Conservation (phyloP, 64 coral and sea anemone species). For the Actinia equina region DNA sequence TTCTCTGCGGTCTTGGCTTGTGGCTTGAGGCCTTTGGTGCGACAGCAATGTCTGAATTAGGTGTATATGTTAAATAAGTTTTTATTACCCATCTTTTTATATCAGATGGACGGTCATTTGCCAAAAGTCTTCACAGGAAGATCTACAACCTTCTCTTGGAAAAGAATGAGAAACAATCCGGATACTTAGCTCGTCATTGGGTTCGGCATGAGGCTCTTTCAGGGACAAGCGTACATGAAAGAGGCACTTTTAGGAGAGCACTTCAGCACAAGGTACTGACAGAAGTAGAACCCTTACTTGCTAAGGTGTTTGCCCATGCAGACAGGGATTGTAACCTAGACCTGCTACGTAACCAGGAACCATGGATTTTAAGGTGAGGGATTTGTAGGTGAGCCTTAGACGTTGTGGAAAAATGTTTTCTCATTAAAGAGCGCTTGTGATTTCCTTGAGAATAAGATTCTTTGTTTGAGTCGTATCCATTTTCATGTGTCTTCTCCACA, state of each 20-base stretch:
- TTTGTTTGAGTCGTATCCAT: too few relatives aligned
- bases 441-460: too few relatives aligned
- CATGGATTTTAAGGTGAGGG: conserved; percentile 19
- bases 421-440: too few relatives aligned
- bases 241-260: conserved; percentile 69
- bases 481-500: too few relatives aligned
- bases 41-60: too few relatives aligned
- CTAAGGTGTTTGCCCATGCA: conserved; percentile 60
- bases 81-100: neutral
- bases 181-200: conserved; percentile 38
- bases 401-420: too few relatives aligned
- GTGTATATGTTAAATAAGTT: too few relatives aligned
- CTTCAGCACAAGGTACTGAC: conserved; percentile 53
- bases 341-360: conserved; percentile 9
- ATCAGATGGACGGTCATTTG: conserved; percentile 27
- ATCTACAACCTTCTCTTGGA: conserved; percentile 46
- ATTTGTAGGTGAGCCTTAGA: too few relatives aligned
- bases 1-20: too few relatives aligned
- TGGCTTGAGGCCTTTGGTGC: too few relatives aligned
- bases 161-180: conserved; percentile 25
- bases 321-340: conserved; percentile 74
- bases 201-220: conserved; percentile 62
- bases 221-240: conserved; percentile 73
- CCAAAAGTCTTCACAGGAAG: conserved; percentile 11
- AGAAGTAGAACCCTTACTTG: conserved; percentile 54